Base-by-base conservation (phyloP, 2,113 vertebrate genomes). In the Tiliqua scincoides region DNA sequence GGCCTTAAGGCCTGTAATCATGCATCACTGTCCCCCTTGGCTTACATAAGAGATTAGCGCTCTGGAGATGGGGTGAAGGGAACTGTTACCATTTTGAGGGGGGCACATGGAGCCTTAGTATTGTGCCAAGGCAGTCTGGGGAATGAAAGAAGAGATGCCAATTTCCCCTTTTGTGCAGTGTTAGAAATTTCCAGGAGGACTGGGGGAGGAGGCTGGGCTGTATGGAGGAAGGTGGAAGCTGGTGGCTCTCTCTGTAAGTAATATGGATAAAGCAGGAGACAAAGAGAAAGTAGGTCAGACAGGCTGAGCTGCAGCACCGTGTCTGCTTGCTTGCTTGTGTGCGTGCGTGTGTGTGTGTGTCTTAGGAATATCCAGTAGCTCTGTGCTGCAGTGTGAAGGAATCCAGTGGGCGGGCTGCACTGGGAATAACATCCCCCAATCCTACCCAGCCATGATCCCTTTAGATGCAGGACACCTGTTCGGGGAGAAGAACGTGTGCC, bases 241-340 rank as follows among this genome's bases (percentile, higher is more conserved):
- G 30, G 25, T 74, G 27, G 21, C 11, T 25, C 48, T 25, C 48
- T 85, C 71, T 79, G 25, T 80, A 80, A 88, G 77, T 48, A 79
- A 74, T 65, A 54, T n/a, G 48, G 43, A 84, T 79, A 73, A 73
- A 82, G 52, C 48, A 40, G 43, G 70, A 86, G 78, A 81, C 85
- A 67, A 86, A 87, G 54, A 48, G 62, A 87, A 88, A 84, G 70
- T 88, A 68, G 76, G 87, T 84, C 87, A 88, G 87, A 84, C 82
- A 84, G 76, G 74, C 75, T 79, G 86, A 88, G 68, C 81, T n/a
- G 81, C 67, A 63, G 77, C 68, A 73, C 43, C 40, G 25, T n/a
- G 72, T 70, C 72, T 82, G 86, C 68, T 59, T 32, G 67, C 43
- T 48, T 48, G 43, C 43, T 4, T 62, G 84, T 21, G 79, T 67